Conservation (phyloP, 2,888 invertebrate species). For the Lasioglossum zephyrum region DNA sequence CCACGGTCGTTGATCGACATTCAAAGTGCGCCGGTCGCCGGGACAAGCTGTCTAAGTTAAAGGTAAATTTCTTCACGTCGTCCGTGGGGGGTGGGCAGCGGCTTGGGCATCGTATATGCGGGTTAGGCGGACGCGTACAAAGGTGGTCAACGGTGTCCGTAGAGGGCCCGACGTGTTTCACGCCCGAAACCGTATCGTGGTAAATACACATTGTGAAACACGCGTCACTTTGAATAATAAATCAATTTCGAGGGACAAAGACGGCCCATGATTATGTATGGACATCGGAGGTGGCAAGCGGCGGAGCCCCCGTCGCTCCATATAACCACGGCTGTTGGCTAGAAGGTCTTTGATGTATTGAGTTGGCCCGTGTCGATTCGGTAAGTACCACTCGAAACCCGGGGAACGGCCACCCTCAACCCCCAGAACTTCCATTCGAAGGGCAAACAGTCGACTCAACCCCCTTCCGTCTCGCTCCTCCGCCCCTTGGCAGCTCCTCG, state of each 20-base stretch:
- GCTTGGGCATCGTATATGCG: conserved; percentile 54
- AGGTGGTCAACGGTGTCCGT: conserved; percentile 59
- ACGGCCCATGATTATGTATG: conserved; percentile 83
- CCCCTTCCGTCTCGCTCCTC: conserved; percentile 44
- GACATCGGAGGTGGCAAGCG: conserved; percentile 76
- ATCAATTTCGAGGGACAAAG: conserved; percentile 84
- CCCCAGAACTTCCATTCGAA: conserved; percentile 76
- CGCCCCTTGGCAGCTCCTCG: conserved; percentile 14
- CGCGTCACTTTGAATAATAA: conserved; percentile 84
- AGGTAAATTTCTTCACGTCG: conserved; percentile 54
- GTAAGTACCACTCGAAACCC: conserved; percentile 79
- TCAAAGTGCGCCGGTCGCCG: conserved; percentile 22
- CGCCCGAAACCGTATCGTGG: conserved; percentile 77
- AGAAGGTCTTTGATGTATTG: conserved; percentile 83
- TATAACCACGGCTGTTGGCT: conserved; percentile 73
- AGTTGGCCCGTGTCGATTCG: conserved; percentile 82
- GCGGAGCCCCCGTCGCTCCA: conserved; percentile 68
- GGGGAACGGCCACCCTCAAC: conserved; percentile 72
- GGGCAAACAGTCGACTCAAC: conserved; percentile 72
- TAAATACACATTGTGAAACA: conserved; percentile 84
- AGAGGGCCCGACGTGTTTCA: conserved; percentile 61
- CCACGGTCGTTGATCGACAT: conserved; percentile 22
- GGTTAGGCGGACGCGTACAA: conserved; percentile 60
- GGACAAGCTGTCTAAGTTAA: conserved; percentile 36
- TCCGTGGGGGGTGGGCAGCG: background rate